These are phyloP conservation scores for Plutella xylostella DNA, from an alignment of 2,888 invertebrate genomes.

Conservation along the genomic window DNA sequence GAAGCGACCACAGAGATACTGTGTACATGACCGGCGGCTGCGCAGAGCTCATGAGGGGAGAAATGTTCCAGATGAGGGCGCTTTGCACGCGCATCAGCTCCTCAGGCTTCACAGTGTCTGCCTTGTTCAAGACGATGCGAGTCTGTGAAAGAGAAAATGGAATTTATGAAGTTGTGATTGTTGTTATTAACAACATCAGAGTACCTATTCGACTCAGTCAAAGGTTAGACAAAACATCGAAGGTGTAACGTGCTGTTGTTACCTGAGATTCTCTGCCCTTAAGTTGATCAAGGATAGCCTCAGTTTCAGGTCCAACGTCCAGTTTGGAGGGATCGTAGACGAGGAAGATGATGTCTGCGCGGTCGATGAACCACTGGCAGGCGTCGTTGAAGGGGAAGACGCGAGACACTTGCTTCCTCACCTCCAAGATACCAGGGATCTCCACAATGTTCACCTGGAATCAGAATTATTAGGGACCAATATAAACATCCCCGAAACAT, in stretches of 20 bases:
- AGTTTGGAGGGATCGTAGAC: slow-evolving; percentile 96
- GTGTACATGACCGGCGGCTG: slow-evolving; percentile 95
- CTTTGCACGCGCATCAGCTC: slow-evolving; percentile 94
- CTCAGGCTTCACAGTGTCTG: slow-evolving; percentile 91
- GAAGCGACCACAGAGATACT: slow-evolving; percentile 88
- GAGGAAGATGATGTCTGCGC: slow-evolving; percentile 94
- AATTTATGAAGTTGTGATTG: too few species aligned
- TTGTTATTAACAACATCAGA: too few species aligned
- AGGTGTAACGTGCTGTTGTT: slow-evolving; percentile 14
- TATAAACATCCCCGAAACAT: too few species aligned
- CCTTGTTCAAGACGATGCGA: slow-evolving; percentile 93
- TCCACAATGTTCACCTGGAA: slow-evolving; percentile 92
- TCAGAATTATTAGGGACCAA: too few species aligned
- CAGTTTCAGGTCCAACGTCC: slow-evolving; percentile 94
- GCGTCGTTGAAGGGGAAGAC: slow-evolving; percentile 96
- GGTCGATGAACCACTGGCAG: slow-evolving; percentile 97
- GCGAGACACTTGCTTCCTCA: slow-evolving; percentile 91
- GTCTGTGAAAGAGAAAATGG: slow-evolving; percentile 76
- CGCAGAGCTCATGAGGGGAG: slow-evolving; percentile 94
- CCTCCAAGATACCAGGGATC: slow-evolving; percentile 95
- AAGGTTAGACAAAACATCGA: too few species aligned
- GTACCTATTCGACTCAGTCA: too few species aligned
- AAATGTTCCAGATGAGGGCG: slow-evolving; percentile 95
- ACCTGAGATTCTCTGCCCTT: slow-evolving; percentile 94
- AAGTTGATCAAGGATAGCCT: slow-evolving; percentile 93